Conservation (phyloP, 1,140 invertebrate genomes). For the Brachystomella parvula region DNA sequence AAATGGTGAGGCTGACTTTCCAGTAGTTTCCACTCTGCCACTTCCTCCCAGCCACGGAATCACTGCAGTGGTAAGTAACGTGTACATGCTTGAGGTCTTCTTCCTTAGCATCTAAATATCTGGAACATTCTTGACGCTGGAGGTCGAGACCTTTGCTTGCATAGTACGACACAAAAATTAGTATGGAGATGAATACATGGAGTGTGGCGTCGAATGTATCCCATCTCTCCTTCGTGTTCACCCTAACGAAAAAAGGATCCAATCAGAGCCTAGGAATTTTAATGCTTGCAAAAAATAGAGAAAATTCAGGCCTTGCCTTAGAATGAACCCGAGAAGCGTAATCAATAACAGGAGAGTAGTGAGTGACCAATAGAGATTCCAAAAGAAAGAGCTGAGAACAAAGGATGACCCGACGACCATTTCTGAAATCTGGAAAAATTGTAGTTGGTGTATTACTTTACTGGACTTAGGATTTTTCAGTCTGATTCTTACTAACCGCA, state of each 20-base stretch:
- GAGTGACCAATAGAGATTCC: not conserved
- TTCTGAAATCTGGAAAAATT: not conserved
- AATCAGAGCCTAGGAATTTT: no score
- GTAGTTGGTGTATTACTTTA: not conserved
- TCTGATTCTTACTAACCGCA: not conserved
- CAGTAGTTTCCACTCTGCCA: not conserved
- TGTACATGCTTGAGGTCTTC: not conserved
- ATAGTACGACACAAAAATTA: not conserved
- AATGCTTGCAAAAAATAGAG: no score
- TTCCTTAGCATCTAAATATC: not conserved
- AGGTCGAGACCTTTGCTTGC: not conserved
- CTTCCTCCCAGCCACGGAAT: not conserved
- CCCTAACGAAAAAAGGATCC: no score
- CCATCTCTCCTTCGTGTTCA: no score
- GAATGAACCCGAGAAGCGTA: not conserved
- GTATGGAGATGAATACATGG: not conserved
- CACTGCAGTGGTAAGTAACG: not conserved
- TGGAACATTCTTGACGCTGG: not conserved
- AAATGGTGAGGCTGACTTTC: not conserved
- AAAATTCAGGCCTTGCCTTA: not conserved
- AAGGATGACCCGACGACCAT: not conserved
- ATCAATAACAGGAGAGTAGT: not conserved
- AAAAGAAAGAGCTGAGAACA: not conserved
- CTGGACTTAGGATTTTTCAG: not conserved
- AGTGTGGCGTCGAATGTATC: not conserved